A percentile compares a stretch with the other conserved stretches of the same genome.
Conservation (phyloP, 1,140 invertebrate species). For the Hypothenemus hampei region DNA sequence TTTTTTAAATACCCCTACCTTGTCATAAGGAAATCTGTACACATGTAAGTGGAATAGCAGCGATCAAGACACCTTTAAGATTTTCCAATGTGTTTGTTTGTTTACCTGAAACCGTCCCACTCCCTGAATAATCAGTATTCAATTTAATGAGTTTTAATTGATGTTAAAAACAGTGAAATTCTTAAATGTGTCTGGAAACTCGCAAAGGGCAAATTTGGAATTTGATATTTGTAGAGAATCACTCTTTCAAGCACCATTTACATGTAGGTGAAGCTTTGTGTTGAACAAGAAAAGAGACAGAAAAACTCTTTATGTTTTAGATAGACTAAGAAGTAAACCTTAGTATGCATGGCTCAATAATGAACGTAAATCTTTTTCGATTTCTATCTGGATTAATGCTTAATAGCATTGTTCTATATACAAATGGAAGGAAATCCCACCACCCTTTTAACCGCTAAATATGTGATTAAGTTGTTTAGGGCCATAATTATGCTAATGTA, state of each 20-base stretch:
- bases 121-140: too few relatives aligned
- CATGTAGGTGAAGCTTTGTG: constrained; percentile 37
- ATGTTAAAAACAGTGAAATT: too few relatives aligned
- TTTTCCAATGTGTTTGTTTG: background rate
- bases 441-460: constrained; percentile 7
- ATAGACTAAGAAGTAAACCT: constrained; percentile 35
- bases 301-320: constrained; percentile 37
- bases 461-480: constrained; percentile 28
- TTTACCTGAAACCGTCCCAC: too few relatives aligned
- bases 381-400: background rate
- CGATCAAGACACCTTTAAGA: background rate
- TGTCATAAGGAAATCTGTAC: constrained; percentile 10
- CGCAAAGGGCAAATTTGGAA: constrained; percentile 25
- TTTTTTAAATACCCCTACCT: constrained; percentile 10
- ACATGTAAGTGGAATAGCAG: constrained; percentile 5
- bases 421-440: background rate
- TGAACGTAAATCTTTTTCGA: background rate
- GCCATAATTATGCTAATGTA: constrained; percentile 21
- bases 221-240: constrained; percentile 29
- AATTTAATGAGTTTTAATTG: too few relatives aligned
- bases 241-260: constrained; percentile 39
- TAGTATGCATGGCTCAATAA: constrained; percentile 32
- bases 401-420: background rate
- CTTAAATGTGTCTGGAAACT: background rate
- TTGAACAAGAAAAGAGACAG: constrained; percentile 25